Conservation (phyloP, 2,888 invertebrate species). For the Dryococelus australis region DNA sequence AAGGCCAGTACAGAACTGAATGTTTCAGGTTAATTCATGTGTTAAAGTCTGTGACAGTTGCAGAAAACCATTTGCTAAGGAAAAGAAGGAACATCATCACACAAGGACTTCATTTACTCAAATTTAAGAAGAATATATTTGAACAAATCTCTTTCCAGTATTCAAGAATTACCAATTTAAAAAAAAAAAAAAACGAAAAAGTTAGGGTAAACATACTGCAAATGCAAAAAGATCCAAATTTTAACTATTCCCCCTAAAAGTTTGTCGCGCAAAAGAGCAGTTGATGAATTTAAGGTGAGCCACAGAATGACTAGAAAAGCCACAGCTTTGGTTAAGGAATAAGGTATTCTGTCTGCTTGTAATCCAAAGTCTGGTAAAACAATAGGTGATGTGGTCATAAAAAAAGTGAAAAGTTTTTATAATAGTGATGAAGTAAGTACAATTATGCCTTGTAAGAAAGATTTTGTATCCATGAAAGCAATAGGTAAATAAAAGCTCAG, state of each 20-base stretch:
- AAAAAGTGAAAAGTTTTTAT: conserved; percentile 31
- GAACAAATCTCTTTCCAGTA: no score
- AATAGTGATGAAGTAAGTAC: conserved; percentile 40
- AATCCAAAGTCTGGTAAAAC: conserved; percentile 37
- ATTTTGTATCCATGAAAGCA: conserved; percentile 36
- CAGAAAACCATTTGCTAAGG: no score
- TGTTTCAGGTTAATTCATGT: no score
- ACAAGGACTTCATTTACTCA: background rate
- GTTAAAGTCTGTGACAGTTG: no score
- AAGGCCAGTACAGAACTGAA: background rate
- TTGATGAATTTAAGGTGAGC: conserved; percentile 33
- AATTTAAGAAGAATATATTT: no score
- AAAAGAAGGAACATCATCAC: no score
- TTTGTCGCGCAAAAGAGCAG: conserved; percentile 33
- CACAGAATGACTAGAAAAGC: conserved; percentile 40
- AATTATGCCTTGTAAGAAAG: conserved; percentile 40
- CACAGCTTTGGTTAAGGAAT: conserved; percentile 36
- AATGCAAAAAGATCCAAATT: conserved; percentile 13
- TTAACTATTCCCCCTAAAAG: conserved; percentile 28
- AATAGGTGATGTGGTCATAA: conserved; percentile 22
- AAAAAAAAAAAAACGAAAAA: no score
- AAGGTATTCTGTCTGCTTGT: conserved; percentile 34
- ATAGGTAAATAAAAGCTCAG: conserved; percentile 5
- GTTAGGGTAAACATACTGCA: background rate
- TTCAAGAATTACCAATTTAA: no score